A percentile compares a stretch with the other conserved stretches of the same genome.
phyloP scores from a whole-genome alignment of 2,113 vertebrate genomes.

The Pygoscelis antarcticus region DNA sequence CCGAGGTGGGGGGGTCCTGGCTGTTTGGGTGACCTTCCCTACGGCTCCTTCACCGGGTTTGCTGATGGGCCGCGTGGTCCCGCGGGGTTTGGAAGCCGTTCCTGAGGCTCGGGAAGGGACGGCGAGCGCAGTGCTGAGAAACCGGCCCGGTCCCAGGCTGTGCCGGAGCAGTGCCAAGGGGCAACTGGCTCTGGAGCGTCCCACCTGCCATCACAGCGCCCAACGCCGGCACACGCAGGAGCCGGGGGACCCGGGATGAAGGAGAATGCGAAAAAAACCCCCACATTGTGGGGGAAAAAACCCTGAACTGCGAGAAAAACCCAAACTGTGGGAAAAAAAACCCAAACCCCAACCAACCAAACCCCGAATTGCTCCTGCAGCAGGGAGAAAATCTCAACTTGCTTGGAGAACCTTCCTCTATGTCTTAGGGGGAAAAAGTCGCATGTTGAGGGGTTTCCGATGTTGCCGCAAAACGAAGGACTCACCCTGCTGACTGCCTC shows the following conservation, averaged over 20 bases:
- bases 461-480: background rate
- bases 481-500: background rate
- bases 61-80: fast-evolving
- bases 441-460: background rate
- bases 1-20: background rate
- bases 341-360: too few relatives aligned
- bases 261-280: too few relatives aligned
- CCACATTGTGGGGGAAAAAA: background rate
- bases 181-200: fast-evolving
- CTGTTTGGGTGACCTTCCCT: background rate
- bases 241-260: fast-evolving
- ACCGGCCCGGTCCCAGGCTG: background rate
- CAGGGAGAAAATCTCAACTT: background rate
- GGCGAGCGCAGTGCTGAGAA: fast-evolving
- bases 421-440: background rate
- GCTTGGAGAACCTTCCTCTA: background rate
- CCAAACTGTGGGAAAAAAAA: background rate
- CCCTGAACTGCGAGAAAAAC: too few relatives aligned
- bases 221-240: fast-evolving
- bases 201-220: fast-evolving
- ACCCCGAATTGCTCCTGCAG: background rate
- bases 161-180: background rate
- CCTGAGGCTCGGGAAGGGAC: fast-evolving
- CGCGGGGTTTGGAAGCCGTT: fast-evolving
- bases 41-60: fast-evolving